Conservation (phyloP, 2,113 vertebrate genomes). For the Notechis scutatus region DNA sequence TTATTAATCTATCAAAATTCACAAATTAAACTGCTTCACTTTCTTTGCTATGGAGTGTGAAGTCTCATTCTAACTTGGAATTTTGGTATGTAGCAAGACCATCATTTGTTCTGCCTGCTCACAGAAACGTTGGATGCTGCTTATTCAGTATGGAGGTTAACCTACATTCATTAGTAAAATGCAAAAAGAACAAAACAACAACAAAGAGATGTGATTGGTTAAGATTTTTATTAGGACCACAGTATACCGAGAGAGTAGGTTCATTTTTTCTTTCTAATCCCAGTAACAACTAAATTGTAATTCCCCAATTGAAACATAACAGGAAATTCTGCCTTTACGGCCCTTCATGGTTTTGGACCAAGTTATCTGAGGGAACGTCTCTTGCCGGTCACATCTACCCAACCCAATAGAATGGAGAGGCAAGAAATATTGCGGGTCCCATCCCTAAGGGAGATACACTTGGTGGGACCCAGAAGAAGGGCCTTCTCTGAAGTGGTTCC, state of each 20-base stretch:
- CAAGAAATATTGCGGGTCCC: no score
- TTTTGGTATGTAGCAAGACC: background rate
- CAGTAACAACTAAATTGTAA: background rate
- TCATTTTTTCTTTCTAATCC: background rate
- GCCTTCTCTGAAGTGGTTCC: no score
- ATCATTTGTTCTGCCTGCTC: background rate
- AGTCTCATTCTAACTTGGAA: background rate
- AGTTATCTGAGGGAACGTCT: no score
- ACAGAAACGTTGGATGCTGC: background rate
- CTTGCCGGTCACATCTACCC: no score
- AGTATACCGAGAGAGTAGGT: background rate
- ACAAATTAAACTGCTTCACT: background rate
- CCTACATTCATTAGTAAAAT: background rate
- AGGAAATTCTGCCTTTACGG: background rate
- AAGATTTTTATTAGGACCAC: background rate
- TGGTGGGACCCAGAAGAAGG: no score
- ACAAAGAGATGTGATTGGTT: background rate
- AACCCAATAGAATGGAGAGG: no score
- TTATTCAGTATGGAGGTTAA: background rate
- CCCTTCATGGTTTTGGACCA: no score
- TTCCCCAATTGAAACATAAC: background rate
- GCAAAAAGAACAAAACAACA: background rate
- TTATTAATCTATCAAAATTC: background rate
- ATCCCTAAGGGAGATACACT: no score
- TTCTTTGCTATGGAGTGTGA: background rate